phyloP scores from a whole-genome alignment of 2,888 invertebrate species.

The Bombylius major region DNA sequence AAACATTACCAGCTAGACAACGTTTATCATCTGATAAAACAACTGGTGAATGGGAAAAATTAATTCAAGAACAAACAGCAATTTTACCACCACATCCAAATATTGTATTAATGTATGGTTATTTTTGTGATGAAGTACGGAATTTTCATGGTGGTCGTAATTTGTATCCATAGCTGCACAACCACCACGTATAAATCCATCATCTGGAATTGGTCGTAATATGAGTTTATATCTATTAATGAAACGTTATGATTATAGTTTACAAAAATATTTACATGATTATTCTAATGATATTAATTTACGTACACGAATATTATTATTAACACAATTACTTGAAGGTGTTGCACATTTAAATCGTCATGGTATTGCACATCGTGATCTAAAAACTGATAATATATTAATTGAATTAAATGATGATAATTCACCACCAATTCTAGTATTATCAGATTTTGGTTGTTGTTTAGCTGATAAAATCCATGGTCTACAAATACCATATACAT shows the following conservation, averaged over 20 bases:
- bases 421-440: constrained; percentile 54
- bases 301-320: constrained; percentile 50
- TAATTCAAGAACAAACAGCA: constrained; percentile 41
- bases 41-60: constrained; percentile 44
- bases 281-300: constrained; percentile 26
- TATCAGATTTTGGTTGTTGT: constrained; percentile 83
- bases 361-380: constrained; percentile 64
- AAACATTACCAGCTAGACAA: constrained; percentile 61
- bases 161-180: constrained; percentile 70
- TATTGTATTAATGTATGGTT: constrained; percentile 67
- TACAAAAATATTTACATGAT: constrained; percentile 35
- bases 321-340: constrained; percentile 69
- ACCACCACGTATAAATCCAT: constrained; percentile 58
- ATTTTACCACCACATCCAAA: constrained; percentile 67
- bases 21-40: constrained; percentile 34
- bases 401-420: constrained; percentile 49
- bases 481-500: constrained; percentile 50
- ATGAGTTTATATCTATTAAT: constrained; percentile 78
- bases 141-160: constrained; percentile 45
- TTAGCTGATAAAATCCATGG: constrained; percentile 53
- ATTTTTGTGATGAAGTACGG: constrained; percentile 67
- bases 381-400: constrained; percentile 73
- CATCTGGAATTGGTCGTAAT: constrained; percentile 65
- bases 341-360: constrained; percentile 59
- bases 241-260: constrained; percentile 61